Evolutionary conservation across 2,797 vertebrate genomes (phyloP).

Genomic region (Manis pentadactyla): DNA sequence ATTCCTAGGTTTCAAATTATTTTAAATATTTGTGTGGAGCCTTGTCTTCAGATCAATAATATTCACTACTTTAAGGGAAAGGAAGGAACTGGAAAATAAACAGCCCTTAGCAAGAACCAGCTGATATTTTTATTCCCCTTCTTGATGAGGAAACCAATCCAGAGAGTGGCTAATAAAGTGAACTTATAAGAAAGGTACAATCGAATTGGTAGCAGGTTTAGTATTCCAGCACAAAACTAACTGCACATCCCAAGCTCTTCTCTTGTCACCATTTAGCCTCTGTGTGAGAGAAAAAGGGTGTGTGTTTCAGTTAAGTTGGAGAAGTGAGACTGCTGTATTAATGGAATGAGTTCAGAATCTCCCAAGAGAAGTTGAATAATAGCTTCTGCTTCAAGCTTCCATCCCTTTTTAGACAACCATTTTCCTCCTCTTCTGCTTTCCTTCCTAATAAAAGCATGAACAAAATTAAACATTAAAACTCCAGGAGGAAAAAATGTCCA

Average conservation of each 20-base stretch:
- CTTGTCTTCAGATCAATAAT: conserved; percentile 37
- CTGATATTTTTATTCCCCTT: not conserved
- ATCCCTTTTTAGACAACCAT: conserved; percentile 60
- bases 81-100: not conserved
- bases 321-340: conserved; percentile 52
- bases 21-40: conserved; percentile 26
- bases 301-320: conserved; percentile 30
- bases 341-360: conserved; percentile 28
- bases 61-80: conserved; percentile 32
- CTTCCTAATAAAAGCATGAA: conserved; percentile 76
- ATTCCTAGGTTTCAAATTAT: conserved; percentile 50
- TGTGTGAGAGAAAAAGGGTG: not conserved
- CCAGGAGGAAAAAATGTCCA: conserved; percentile 60
- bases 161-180: not conserved
- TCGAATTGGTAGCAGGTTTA: not conserved
- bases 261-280: not conserved
- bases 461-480: conserved; percentile 82
- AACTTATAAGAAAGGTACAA: not conserved
- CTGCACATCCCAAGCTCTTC: not conserved
- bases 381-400: conserved; percentile 56
- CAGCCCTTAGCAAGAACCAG: not conserved
- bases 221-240: not conserved
- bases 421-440: conserved; percentile 60
- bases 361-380: conserved; percentile 46
- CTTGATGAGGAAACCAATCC: conserved; percentile 14